Conservation (phyloP, 1,140 invertebrate genomes). For the Aphidius ervi region DNA sequence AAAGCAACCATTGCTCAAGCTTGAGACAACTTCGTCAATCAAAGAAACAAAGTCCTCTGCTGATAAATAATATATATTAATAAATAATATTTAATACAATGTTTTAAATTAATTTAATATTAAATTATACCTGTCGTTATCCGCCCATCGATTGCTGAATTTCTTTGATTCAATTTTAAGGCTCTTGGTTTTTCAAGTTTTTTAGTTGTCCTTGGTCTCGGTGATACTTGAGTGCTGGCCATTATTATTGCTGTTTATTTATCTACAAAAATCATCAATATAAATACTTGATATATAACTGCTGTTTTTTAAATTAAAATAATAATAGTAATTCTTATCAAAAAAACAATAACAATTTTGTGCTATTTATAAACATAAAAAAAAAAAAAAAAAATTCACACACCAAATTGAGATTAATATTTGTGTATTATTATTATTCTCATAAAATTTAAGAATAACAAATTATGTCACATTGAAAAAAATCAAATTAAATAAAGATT, state of each 20-base stretch:
- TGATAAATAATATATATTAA: conserved; percentile 33
- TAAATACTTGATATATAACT: not conserved
- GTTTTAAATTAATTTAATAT: no score
- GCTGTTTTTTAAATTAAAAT: no score
- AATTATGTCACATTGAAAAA: no score
- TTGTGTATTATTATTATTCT: no score
- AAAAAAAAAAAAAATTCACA: no score
- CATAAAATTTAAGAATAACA: no score
- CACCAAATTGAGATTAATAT: not conserved
- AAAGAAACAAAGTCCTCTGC: conserved; percentile 68
- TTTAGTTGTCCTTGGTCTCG: conserved; percentile 56
- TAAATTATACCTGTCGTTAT: conserved; percentile 43
- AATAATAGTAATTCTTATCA: no score
- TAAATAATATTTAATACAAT: no score
- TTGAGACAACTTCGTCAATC: conserved; percentile 65
- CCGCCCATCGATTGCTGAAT: conserved; percentile 48
- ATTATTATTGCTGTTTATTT: conserved; percentile 30
- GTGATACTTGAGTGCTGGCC: conserved; percentile 45
- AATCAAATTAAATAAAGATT: no score
- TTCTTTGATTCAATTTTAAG: conserved; percentile 56
- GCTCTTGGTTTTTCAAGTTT: conserved; percentile 71
- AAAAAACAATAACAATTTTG: no score
- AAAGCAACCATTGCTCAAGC: conserved; percentile 61
- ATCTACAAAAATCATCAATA: not conserved
- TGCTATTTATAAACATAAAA: no score